Base-by-base conservation (phyloP, 2,113 vertebrate species). In the Myiozetetes cayanensis region DNA sequence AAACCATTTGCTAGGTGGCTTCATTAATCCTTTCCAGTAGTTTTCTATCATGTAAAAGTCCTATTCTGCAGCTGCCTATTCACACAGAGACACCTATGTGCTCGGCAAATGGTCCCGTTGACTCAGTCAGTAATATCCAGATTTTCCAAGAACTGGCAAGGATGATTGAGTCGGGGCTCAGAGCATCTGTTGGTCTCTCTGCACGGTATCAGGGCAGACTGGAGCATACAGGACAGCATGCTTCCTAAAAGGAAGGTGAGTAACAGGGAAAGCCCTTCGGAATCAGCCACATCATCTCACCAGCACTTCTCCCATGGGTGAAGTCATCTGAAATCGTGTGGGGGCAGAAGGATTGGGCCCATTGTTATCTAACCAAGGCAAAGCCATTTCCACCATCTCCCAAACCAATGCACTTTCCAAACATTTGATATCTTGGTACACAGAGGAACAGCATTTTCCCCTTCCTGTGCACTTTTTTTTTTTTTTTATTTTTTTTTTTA, bases 51-150 rank as follows among this genome's bases (percentile, higher is more conserved):
- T 2, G 46, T 27, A 9, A 11, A 52, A 91, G 46, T 49, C 75
- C 61, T 56, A 16, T 61, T 67, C 59, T n/a, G 61, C 80, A 73
- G 59, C 43, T 71, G 53, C 44, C 81, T 15, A 24, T 8, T 33
- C 15, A 4, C 0, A 18, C 44, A 47, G 49, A 63, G 71, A 30
- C 73, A 77, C 52, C 65, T 52, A 50, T 11, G 4, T 3, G 2
- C 75, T 39, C 6, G 0, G 41, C 8, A 6, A 78, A 44, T 1
- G 6, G 67, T 88, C 75, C 90, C 18, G 0, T 3, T 12, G 49
- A n/a, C 74, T 61, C 49, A 24, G 8, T 4, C 27, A 55, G 35
- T 10, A 31, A 70, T 10, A 49, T 1, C n/a, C 46, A n/a, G 24
- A n/a, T 75, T 47, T 63, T 37, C 70, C 5, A 8, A 67, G 61